A percentile compares a stretch with the other conserved stretches of the same genome.
phyloP scores from a whole-genome alignment of 2,113 vertebrate species.

The Bujurquina vittata region DNA sequence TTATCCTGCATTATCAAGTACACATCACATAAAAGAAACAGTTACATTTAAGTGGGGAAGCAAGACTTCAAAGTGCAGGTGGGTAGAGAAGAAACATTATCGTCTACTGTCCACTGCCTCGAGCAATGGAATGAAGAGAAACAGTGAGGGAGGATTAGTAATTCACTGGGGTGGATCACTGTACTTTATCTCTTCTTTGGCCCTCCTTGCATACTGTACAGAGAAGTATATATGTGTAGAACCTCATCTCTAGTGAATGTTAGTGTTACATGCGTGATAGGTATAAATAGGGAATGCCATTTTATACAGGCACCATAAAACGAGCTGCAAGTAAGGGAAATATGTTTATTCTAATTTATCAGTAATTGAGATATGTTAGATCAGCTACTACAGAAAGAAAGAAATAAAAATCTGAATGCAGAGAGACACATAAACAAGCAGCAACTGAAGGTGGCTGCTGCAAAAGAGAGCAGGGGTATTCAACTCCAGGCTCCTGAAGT shows the following conservation, averaged over 20 bases:
- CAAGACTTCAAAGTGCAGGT: conserved; percentile 51
- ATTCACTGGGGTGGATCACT: conserved; percentile 33
- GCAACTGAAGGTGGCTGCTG: too few species aligned
- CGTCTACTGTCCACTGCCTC: conserved; percentile 40
- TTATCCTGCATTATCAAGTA: conserved; percentile 63
- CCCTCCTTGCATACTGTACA: background rate
- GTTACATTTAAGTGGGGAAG: conserved; percentile 45
- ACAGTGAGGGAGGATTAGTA: conserved; percentile 46
- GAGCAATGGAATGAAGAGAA: conserved; percentile 42
- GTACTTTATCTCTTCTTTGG: conserved; percentile 36
- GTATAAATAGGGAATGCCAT: background rate
- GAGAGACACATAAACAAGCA: too few species aligned
- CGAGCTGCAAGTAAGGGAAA: too few species aligned
- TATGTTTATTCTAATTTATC: too few species aligned
- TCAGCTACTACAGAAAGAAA: too few species aligned
- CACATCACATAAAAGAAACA: conserved; percentile 52
- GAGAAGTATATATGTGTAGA: background rate
- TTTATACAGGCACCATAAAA: background rate
- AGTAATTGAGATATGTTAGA: too few species aligned
- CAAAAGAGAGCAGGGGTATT: background rate
- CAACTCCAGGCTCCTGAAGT: background rate
- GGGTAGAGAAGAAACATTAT: conserved; percentile 27
- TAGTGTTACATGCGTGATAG: background rate
- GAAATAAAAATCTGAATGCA: too few species aligned
- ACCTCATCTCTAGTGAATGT: background rate